Conservation (phyloP, 2,797 vertebrate species). For the Pangasius djambal region DNA sequence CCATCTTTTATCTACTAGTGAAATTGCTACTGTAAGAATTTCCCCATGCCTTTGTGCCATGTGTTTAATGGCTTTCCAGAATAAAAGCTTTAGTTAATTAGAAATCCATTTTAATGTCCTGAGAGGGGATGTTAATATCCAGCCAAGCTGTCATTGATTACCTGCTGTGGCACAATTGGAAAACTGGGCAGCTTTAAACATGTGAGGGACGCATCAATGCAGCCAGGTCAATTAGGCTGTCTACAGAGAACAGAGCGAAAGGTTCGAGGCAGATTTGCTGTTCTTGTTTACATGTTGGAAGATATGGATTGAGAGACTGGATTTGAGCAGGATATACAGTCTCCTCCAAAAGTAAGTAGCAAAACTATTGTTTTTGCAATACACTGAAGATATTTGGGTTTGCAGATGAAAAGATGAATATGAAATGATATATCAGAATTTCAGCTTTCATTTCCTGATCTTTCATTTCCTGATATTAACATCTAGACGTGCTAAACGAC, state of each 20-base stretch:
- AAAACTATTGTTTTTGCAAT: neutral
- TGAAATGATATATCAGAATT: neutral
- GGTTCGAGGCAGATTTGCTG: neutral
- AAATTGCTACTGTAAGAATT: conserved; percentile 40
- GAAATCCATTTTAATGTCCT: conserved; percentile 53
- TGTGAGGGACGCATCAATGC: conserved; percentile 43
- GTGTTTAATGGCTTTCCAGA: conserved; percentile 48
- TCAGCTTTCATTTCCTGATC: neutral
- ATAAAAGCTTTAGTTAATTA: conserved; percentile 58
- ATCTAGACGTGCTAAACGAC: neutral
- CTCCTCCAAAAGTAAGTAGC: neutral
- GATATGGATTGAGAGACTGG: neutral
- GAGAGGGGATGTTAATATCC: conserved; percentile 62
- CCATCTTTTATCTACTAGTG: conserved; percentile 32
- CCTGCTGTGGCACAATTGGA: conserved; percentile 43
- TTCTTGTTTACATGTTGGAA: neutral
- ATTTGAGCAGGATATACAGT: neutral
- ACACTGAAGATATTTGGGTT: neutral
- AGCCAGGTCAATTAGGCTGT: conserved; percentile 29
- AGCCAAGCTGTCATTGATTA: conserved; percentile 61
- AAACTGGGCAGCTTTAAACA: conserved; percentile 32
- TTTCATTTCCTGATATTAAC: neutral
- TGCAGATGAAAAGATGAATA: neutral
- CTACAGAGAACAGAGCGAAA: conserved; percentile 5
- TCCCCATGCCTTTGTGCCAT: conserved; percentile 12